A percentile compares a stretch with the other conserved stretches of the same genome.
phyloP scores from a whole-genome alignment of 2,113 vertebrate species.

The Petrocephalus microphthalmus region DNA sequence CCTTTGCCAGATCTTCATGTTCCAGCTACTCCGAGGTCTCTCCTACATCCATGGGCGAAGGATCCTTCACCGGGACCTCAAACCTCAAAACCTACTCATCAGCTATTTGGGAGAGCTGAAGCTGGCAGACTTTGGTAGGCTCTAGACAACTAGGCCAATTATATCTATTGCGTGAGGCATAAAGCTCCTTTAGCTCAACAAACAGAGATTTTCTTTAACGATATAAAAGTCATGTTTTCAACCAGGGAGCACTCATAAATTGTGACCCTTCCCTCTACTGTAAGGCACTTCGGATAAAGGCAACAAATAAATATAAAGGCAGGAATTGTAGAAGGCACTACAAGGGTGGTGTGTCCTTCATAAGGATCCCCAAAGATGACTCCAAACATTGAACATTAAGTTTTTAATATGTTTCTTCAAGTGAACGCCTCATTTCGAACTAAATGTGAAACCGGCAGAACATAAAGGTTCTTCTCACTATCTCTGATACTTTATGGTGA shows the following conservation, averaged over 20 bases:
- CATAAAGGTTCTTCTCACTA: not conserved
- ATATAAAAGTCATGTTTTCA: not conserved
- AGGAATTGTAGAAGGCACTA: not conserved
- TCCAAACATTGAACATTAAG: not conserved
- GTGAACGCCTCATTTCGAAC: not conserved
- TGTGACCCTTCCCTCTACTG: not conserved
- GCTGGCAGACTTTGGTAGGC: slow-evolving; percentile 83
- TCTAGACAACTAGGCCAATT: not conserved
- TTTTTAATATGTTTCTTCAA: not conserved
- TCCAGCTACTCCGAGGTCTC: slow-evolving; percentile 80
- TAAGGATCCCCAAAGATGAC: not conserved
- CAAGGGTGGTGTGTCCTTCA: not conserved
- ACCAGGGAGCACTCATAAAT: not conserved
- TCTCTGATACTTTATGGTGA: not conserved
- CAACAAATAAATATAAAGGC: not conserved
- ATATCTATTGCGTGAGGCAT: not conserved
- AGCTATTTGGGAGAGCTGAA: slow-evolving; percentile 88
- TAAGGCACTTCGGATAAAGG: not conserved
- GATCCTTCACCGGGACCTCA: slow-evolving; percentile 86
- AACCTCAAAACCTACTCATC: slow-evolving; percentile 91
- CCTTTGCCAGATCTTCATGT: slow-evolving; percentile 76
- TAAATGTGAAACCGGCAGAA: not conserved
- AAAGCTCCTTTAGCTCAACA: not conserved
- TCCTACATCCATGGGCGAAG: slow-evolving; percentile 76
- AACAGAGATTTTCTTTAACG: not conserved